phyloP scores from a whole-genome alignment of 1,140 invertebrate genomes.

The Subanguina moxae region DNA sequence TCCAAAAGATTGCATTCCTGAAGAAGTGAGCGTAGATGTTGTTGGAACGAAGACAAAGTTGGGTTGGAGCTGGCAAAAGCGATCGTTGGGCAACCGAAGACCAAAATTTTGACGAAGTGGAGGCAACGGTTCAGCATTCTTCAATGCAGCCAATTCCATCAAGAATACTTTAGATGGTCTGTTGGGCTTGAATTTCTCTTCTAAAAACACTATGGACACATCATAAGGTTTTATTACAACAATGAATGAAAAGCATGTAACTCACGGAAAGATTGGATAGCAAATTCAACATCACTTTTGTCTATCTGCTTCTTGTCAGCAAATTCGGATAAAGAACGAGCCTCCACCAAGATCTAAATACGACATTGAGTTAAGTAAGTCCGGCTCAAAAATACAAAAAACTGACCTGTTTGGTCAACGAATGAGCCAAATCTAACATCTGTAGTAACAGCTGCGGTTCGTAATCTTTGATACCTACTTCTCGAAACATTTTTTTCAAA shows the following conservation, averaged over 20 bases:
- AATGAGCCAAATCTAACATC: conserved; percentile 33
- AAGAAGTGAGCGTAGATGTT: too few species aligned
- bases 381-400: not conserved
- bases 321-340: conserved; percentile 35
- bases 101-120: conserved; percentile 42
- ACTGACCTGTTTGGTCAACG: conserved; percentile 19
- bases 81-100: conserved; percentile 39
- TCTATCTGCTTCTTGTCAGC: conserved; percentile 37
- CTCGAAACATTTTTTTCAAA: conserved; percentile 32
- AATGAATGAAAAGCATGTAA: not conserved
- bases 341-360: conserved; percentile 30
- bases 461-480: conserved; percentile 26
- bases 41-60: conserved; percentile 25
- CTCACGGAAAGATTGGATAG: conserved; percentile 38
- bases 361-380: not conserved
- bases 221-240: not conserved
- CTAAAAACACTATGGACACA: conserved; percentile 15
- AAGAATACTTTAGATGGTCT: conserved; percentile 26
- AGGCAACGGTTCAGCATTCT: conserved; percentile 30
- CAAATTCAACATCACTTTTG: conserved; percentile 33
- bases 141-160: conserved; percentile 31
- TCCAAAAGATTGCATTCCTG: too few species aligned
- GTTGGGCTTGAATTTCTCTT: conserved; percentile 16
- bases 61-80: conserved; percentile 39
- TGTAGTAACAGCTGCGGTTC: conserved; percentile 36